Percentiles rank a stretch among this genome's conserved stretches.
Evolutionary conservation across 2,888 invertebrate genomes (phyloP).

Genomic region (Agonopterix subpropinquella): DNA sequence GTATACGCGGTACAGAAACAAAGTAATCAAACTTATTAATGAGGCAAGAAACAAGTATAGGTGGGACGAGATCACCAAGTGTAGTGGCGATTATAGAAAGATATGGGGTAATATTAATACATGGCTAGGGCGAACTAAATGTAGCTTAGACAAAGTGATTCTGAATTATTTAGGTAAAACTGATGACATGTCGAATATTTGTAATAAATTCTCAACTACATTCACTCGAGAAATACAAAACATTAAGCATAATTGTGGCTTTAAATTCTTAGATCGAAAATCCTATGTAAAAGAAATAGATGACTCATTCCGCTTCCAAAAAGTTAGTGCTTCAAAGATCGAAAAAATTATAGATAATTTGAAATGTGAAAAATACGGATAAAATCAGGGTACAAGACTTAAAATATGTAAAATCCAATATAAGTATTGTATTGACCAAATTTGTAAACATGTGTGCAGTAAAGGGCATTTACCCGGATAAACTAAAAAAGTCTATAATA

Average conservation of each 20-base stretch:
- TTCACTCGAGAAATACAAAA: slow-evolving; percentile 3
- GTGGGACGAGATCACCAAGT: neutral
- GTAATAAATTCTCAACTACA: slow-evolving; percentile 1
- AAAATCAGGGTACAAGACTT: neutral
- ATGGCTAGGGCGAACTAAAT: neutral
- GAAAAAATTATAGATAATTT: slow-evolving; percentile 2
- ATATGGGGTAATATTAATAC: neutral
- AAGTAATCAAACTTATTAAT: neutral
- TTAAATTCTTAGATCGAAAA: neutral
- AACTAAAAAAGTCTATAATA: too few relatives aligned
- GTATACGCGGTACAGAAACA: neutral
- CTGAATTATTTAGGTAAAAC: neutral
- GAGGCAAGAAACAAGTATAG: neutral
- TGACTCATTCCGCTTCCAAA: neutral
- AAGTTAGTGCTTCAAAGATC: neutral
- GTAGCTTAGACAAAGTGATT: neutral
- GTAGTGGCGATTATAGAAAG: neutral
- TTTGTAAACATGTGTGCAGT: too few relatives aligned
- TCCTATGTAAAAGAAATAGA: neutral
- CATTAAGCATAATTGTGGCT: slow-evolving; percentile 1
- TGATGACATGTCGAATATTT: neutral
- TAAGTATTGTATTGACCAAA: neutral
- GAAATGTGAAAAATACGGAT: neutral
- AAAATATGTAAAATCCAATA: neutral
- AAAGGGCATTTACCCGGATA: neutral